Evolutionary conservation across 2,888 invertebrate genomes (phyloP).

Genomic region (Apomyelois bistriatella): DNA sequence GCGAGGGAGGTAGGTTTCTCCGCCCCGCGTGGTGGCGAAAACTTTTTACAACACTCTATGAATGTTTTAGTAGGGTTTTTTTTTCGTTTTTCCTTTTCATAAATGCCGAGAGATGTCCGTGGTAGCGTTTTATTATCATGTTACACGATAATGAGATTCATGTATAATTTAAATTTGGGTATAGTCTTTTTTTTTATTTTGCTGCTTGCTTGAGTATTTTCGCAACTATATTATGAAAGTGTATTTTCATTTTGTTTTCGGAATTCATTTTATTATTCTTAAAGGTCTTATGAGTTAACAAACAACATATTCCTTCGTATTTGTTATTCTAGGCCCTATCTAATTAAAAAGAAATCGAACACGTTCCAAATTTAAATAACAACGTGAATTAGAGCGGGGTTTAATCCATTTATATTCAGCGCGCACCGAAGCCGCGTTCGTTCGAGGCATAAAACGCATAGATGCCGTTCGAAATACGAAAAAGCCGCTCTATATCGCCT

Average conservation of each 20-base stretch:
- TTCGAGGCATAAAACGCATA: conserved; percentile 60
- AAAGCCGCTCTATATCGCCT: conserved; percentile 74
- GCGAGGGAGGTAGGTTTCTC: conserved; percentile 39
- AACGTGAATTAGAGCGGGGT: conserved; percentile 33
- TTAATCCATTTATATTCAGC: conserved; percentile 65
- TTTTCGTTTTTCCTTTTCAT: conserved; percentile 21
- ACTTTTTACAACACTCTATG: conserved; percentile 60
- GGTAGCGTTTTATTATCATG: conserved; percentile 7
- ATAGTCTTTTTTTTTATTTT: neutral
- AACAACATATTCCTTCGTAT: conserved; percentile 3
- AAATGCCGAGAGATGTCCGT: conserved; percentile 11
- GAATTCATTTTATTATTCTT: neutral
- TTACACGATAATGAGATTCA: conserved; percentile 10
- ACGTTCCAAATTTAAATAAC: conserved; percentile 54
- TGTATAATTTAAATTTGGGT: neutral
- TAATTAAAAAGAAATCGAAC: conserved; percentile 48
- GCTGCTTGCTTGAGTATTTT: neutral
- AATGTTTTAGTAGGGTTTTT: conserved; percentile 51
- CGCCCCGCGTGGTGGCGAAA: conserved; percentile 46
- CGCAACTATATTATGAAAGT: neutral
- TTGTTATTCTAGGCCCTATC: conserved; percentile 6
- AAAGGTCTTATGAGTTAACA: neutral
- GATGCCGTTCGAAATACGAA: conserved; percentile 61
- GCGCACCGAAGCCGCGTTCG: conserved; percentile 42
- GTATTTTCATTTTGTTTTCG: neutral